phyloP scores from a whole-genome alignment of 2,888 invertebrate species.

The Acrobasis suavella region DNA sequence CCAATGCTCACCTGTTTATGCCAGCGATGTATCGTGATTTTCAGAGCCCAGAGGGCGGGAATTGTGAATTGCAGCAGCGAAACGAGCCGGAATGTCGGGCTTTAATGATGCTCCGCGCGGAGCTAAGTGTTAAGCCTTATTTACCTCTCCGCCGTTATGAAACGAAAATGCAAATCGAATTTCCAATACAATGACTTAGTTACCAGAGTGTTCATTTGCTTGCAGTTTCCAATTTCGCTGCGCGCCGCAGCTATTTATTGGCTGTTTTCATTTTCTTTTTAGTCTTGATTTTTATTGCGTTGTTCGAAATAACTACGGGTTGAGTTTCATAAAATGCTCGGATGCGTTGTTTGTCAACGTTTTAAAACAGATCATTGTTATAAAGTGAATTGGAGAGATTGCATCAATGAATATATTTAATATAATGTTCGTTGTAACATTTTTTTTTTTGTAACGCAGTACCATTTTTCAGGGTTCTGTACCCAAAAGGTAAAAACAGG shows the following conservation, averaged over 20 bases:
- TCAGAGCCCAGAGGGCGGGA: conserved; percentile 33
- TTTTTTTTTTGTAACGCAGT: too few species aligned
- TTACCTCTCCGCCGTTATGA: conserved; percentile 45
- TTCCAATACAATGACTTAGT: conserved; percentile 41
- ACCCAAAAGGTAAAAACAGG: too few species aligned
- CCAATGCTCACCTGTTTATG: conserved; percentile 6
- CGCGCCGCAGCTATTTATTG: conserved; percentile 34
- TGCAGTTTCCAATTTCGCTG: conserved; percentile 35
- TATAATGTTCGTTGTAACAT: too few species aligned
- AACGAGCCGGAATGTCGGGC: conserved; percentile 41
- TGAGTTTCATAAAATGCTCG: neutral
- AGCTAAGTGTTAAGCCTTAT: conserved; percentile 49
- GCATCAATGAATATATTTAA: too few species aligned
- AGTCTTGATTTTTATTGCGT: conserved; percentile 7
- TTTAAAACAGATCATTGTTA: neutral
- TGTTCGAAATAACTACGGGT: neutral
- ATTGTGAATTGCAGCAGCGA: conserved; percentile 41
- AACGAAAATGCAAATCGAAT: conserved; percentile 47
- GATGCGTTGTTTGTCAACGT: neutral
- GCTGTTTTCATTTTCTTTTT: conserved; percentile 21
- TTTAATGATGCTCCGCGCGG: conserved; percentile 42
- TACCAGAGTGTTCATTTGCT: conserved; percentile 30
- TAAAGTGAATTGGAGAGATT: neutral
- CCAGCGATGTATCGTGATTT: conserved; percentile 31
- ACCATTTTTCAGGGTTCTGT: neutral